Evolutionary conservation across 2,797 vertebrate species (phyloP), one percentile per base, ranked within the genome.

Genomic region (Sebastes flavidus): DNA sequence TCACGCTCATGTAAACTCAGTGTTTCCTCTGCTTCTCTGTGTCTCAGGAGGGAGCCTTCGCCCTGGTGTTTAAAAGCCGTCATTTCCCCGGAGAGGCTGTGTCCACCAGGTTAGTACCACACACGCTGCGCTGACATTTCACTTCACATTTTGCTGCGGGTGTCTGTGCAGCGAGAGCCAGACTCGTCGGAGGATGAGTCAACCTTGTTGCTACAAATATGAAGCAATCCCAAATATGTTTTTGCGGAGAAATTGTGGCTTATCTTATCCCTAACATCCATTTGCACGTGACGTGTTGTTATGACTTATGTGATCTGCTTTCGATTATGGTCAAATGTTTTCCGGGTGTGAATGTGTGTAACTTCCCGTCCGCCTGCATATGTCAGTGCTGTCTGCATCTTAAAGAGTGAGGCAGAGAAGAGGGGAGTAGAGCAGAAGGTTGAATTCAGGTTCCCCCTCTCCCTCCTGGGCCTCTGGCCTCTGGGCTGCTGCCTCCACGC

Each of bases 51-150:
- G 98, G 98, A 3, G 97, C 98, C 66, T 99, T 98, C 46, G 97
- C 98, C 0, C 82, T 99, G 83, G 97, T 99, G 89, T 98, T 99
- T 93, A 99, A 99, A 96, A 99, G 98, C 80, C 93, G 96, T 69
- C 97, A 97, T 91, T 99, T 96, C 89, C 98, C 97, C 1, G 97
- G 95, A 89, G 97, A 99, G 93, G 98, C 97, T 1, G 96, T 99
- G 81, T 95, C 95, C 85, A 97, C 98, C 86, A 98, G 98, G 98
- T 99, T 85, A 89, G 96, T 93, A 68, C 14, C 70, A n/a, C 36
- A 63, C 73, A 30, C 54, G 65, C 27, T 42, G 22, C 36, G 3
- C 30, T 30, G 46, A 66, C 25, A 55, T 82, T 80, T 78, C 62
- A 75, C 75, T 62, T 58, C 38, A 61, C 38, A 61, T 66, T 68